Evolutionary conservation across 2,797 vertebrate genomes (phyloP), one percentile per base, ranked within the genome.

Genomic region (Gymnocypris eckloni): DNA sequence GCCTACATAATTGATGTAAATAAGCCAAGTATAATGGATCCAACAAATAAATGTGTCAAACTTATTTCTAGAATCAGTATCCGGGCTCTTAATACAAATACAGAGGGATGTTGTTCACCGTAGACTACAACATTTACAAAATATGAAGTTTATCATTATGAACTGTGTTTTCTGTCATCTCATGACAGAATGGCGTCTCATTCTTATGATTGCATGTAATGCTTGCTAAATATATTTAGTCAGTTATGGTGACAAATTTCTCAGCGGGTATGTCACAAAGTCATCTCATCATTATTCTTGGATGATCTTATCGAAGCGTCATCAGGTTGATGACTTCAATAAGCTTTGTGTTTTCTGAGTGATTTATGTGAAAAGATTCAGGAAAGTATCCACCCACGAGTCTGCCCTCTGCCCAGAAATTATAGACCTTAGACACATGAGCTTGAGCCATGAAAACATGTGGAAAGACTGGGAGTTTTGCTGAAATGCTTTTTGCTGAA

Each of bases 361-460:
- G 79, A 79, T 50, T 71, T 37, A 70, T 82, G 83, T 66, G 59
- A 56, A 64, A 84, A 85, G 43, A 84, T 84, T 88, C 78, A 70
- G 73, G 37, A n/a, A 64, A 64, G 79, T 86, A 79, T 78, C 85
- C 77, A 64, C 83, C 83, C 83, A 79, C 76, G 25, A 85, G 66
- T 70, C 83, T 85, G 83, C 83, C 76, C 83, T 85, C 67, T 79
- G 76, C 76, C 77, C 9, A 9, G 50, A 85, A 79, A 85, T 85
- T 85, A 85, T 61, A 85, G 83, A 85, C 76, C 76, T 85, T 20
- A 71, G 66, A 50, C 66, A 85, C 54, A n/a, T 39, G 67, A 71
- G 41, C 67, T 77, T 78, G 64, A 78, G 73, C 73, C 61, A 37
- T 25, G 52, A 25, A 85, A 79, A 79, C 43, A 3, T 79, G 67